phyloP scores from a whole-genome alignment of 2,888 invertebrate genomes.

The Morpho helenor region DNA sequence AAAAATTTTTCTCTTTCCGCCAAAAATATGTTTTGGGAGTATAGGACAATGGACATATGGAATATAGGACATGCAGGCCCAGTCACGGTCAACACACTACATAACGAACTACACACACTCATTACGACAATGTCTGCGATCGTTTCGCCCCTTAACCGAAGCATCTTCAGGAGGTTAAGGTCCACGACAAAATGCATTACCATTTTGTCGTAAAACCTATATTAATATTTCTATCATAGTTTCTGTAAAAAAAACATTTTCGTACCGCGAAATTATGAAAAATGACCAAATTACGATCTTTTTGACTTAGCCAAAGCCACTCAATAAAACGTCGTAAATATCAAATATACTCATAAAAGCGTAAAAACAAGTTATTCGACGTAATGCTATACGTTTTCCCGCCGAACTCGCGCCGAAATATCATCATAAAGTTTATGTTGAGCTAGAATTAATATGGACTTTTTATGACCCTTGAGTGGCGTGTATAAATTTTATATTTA shows the following conservation, averaged over 20 bases:
- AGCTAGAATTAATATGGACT: conserved; percentile 4
- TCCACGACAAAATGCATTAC: not conserved
- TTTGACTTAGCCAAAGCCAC: not conserved
- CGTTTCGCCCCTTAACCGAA: too few species aligned
- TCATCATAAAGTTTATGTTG: conserved; percentile 3
- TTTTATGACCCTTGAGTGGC: not conserved
- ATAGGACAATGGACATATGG: too few species aligned
- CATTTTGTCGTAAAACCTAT: too few species aligned
- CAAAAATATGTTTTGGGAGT: too few species aligned
- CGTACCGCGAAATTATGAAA: conserved; percentile 3
- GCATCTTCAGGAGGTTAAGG: too few species aligned
- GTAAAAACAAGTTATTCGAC: conserved; percentile 3
- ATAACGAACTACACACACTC: too few species aligned
- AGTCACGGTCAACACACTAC: too few species aligned
- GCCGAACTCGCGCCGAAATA: not conserved
- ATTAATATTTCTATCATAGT: too few species aligned
- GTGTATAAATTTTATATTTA: not conserved
- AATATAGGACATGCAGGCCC: too few species aligned
- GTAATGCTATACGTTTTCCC: conserved; percentile 1
- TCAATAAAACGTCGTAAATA: conserved; percentile 4
- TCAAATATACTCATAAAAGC: conserved; percentile 9
- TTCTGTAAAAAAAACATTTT: not conserved
- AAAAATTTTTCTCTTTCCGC: too few species aligned
- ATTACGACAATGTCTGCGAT: too few species aligned
- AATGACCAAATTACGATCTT: conserved; percentile 4